Evolutionary conservation across 1,140 invertebrate species (phyloP).

Genomic region (Drosophila tristis): DNA sequence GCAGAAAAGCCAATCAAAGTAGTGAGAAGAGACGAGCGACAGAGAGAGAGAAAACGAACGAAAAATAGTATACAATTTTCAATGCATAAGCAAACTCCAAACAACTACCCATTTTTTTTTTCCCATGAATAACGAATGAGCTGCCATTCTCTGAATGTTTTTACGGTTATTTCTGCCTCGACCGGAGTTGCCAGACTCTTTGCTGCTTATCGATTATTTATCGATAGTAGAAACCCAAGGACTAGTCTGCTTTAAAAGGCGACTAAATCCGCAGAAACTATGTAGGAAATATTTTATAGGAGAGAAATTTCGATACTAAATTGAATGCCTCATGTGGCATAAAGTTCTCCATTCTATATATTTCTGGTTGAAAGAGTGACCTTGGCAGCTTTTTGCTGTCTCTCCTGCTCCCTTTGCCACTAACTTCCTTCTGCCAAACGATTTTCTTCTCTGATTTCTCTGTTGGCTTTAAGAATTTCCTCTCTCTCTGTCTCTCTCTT

Average conservation of each 20-base stretch:
- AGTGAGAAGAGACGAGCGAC: not conserved
- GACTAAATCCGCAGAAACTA: too few relatives aligned
- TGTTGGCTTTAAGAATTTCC: slow-evolving; percentile 7
- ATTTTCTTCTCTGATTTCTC: not conserved
- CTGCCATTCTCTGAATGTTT: slow-evolving; percentile 9
- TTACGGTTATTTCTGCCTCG: slow-evolving; percentile 15
- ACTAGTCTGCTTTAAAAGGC: too few relatives aligned
- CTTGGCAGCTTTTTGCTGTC: not conserved
- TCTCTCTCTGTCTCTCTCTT: not conserved
- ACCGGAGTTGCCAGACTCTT: slow-evolving; percentile 13
- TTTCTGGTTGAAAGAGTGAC: not conserved
- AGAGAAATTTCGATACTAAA: too few relatives aligned
- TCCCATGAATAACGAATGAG: slow-evolving; percentile 39
- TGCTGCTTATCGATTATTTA: not conserved
- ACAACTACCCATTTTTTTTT: slow-evolving; percentile 18
- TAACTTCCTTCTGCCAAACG: not conserved
- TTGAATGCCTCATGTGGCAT: too few relatives aligned
- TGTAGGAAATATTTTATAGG: too few relatives aligned
- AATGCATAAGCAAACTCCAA: slow-evolving; percentile 37
- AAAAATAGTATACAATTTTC: slow-evolving; percentile 21
- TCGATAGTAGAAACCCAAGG: too few relatives aligned
- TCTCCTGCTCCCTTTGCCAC: not conserved
- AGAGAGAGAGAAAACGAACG: not conserved
- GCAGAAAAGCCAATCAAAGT: not conserved
- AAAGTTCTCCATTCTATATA: not conserved